Evolutionary conservation across 2,113 vertebrate genomes (phyloP), one percentile per base, ranked within the genome.

Genomic region (Nansenia antarctica): DNA sequence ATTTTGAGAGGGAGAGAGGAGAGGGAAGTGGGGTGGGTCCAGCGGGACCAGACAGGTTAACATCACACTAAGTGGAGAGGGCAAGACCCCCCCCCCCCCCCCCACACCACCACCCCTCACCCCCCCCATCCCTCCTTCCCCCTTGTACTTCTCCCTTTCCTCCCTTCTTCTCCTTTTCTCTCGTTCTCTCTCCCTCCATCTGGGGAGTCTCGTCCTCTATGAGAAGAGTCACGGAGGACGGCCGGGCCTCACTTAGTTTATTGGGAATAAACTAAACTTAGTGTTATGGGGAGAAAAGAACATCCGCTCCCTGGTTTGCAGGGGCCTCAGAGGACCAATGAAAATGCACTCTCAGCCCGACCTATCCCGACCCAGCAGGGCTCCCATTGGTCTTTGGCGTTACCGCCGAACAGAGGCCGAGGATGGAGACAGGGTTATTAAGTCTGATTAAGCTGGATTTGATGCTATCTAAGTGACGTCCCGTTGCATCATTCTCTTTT

Each of bases 41-140:
- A 1, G 22, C 1, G 65, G 70, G 82, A 81, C 57, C 1, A 35
- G 69, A 58, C 79, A 72, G 63, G 80, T 82, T 84, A 82, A 72
- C 76, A 69, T 86, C 79, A 74, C 35, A 26, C 71, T 84, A 82
- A 85, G 71, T 70, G 62, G 47, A 77, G 39, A 67, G 61, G 81
- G 82, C 81, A 76, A 62, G 47, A 27, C 65, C 26, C 55, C 49
- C n/a, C n/a, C n/a, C n/a, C n/a, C n/a, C 37, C 14, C 20, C 22
- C 32, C 9, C 1, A 26, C 42, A 49, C 53, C 29, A 26, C 60
- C 52, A 20, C 39, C 35, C 61, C 26, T 72, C 62, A 34, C 55
- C 57, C 52, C 24, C 2, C 3, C 30, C 35, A 11, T 1, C 14
- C 55, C 54, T 64, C 6, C n/a, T 27, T 66, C 63, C 30, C 57